Percentiles rank a stretch among this genome's conserved stretches.
Evolutionary conservation across 2,113 vertebrate genomes (phyloP).

Genomic region (Rhea pennata): DNA sequence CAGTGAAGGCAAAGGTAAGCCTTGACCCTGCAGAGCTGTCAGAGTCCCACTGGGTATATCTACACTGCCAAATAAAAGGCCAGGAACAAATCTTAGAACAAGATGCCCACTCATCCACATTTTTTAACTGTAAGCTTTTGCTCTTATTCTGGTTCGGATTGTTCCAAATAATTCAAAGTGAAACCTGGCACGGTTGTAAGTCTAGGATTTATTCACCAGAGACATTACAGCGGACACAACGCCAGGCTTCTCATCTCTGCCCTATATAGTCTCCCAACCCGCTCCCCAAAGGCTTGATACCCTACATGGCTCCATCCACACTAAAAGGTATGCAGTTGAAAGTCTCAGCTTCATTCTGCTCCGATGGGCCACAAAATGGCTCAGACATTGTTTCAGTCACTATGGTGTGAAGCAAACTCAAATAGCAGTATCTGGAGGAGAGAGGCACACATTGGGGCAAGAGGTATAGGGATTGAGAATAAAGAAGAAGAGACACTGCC

Average conservation of each 20-base stretch:
- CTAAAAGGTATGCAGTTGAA: background rate
- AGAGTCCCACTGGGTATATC: background rate
- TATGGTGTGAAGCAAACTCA: background rate
- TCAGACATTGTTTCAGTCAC: background rate
- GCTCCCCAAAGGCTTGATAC: background rate
- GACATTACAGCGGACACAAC: background rate
- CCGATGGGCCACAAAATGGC: background rate
- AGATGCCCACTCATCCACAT: background rate
- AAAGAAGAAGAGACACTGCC: accelerated
- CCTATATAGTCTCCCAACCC: no score
- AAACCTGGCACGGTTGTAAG: background rate
- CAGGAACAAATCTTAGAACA: background rate
- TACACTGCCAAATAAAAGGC: background rate
- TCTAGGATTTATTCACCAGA: background rate
- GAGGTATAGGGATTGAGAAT: background rate
- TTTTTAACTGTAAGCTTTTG: background rate
- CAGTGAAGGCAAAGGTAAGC: background rate
- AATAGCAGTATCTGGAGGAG: background rate
- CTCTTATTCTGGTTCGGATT: background rate
- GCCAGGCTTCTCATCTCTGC: background rate
- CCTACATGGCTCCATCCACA: background rate
- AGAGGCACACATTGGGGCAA: background rate
- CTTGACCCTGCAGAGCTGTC: background rate
- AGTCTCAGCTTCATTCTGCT: background rate
- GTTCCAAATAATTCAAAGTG: background rate